Base-by-base conservation (phyloP, 2,888 invertebrate species). In the Dysmachus trigonus region DNA sequence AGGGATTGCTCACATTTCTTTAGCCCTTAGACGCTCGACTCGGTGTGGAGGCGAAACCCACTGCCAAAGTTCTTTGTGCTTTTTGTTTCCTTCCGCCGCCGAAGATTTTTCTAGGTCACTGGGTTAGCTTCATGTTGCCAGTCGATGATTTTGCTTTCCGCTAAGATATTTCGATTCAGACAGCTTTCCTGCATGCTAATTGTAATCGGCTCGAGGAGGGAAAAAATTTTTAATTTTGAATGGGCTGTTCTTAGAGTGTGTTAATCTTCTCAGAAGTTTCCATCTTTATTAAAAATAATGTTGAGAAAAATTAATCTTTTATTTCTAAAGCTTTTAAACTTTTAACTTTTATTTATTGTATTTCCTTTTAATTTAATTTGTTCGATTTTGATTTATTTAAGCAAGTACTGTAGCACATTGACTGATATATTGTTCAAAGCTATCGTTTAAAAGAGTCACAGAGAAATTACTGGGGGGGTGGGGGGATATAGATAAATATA, bases 71-170 rank as follows among this genome's bases (percentile, higher is more conserved):
- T 72, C 72, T 83, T 83, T 71, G 72, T 27, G 83, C 41, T 83
- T 38, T 83, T 41, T 72, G 41, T 30, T 83, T 38, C 71, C 72
- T 38, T 41, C 18, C 62, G 62, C 18, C 62, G 62, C 18, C 38
- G 18, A 8, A 38, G 83, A n/a, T 7, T 10, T 81, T 83, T 72
- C 31, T 83, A 72, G 83, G 83, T 83, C 71, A 83, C 38, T 83
- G 72, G 83, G 83, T 83, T 83, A 83, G 83, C 30, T 15, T 83
- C 83, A 83, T 83, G 83, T 83, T 83, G 83, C 83, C 83, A 72
- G 62, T 62, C 81, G 72, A 27, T 62, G 31, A 30, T 83, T 83
- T 83, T 83, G 83, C 83, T 83, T 83, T 83, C 83, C 41, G 38
- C 53, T 72, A 83, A 71, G 83, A 83, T 53, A 83, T 83, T 71